These are phyloP conservation scores for Leptopilina boulardi DNA, from an alignment of 1,140 invertebrate species.

Conservation along the genomic window DNA sequence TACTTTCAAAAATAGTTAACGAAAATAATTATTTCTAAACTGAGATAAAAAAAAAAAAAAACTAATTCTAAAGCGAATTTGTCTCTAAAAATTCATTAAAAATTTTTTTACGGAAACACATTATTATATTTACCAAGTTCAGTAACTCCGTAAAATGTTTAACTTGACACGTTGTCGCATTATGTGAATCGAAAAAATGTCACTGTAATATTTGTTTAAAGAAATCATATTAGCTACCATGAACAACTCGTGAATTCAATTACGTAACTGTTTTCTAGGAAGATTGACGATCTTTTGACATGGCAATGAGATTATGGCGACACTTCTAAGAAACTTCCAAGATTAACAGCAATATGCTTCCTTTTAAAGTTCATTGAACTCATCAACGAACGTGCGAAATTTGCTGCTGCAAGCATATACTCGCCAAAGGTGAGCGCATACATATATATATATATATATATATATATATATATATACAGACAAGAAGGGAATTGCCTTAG, in stretches of 20 bases:
- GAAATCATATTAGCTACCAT: neutral
- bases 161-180: neutral
- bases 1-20: too few species aligned
- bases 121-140: too few species aligned
- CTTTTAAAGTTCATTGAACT: slow-evolving; percentile 4
- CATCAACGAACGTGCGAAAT: slow-evolving; percentile 1
- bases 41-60: too few species aligned
- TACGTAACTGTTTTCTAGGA: slow-evolving; percentile 8
- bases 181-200: neutral
- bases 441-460: too few species aligned
- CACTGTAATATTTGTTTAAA: neutral
- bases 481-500: slow-evolving; percentile 5
- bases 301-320: slow-evolving; percentile 20
- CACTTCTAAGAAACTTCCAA: slow-evolving; percentile 7
- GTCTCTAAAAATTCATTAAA: too few species aligned
- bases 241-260: neutral
- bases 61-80: too few species aligned
- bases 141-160: too few species aligned
- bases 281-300: slow-evolving; percentile 20
- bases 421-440: too few species aligned
- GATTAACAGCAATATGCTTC: slow-evolving; percentile 2
- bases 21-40: too few species aligned
- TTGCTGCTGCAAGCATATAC: neutral
- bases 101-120: too few species aligned
- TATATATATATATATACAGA: too few species aligned